Evolutionary conservation across 2,888 invertebrate genomes (phyloP).

Genomic region (Tetragonula carbonaria): DNA sequence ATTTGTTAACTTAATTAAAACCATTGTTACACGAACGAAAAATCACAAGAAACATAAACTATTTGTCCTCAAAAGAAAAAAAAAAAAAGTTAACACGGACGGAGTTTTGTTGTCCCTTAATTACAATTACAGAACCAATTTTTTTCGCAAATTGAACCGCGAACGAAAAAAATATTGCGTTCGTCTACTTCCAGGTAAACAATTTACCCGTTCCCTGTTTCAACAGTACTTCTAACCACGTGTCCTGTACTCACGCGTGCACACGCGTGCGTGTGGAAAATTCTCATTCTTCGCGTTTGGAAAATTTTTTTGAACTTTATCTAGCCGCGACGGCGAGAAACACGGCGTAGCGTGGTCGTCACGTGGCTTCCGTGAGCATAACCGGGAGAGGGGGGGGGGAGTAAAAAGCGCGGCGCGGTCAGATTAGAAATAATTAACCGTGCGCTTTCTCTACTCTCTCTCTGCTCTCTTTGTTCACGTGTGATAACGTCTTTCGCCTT

Average conservation of each 20-base stretch:
- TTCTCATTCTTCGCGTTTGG: background rate
- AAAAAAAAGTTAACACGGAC: too few species aligned
- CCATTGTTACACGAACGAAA: too few species aligned
- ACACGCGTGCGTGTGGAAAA: background rate
- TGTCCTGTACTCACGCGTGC: background rate
- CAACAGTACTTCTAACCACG: background rate
- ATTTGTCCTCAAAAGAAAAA: too few species aligned
- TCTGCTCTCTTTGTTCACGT: slow-evolving; percentile 60
- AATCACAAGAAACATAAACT: too few species aligned
- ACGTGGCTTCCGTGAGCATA: slow-evolving; percentile 47
- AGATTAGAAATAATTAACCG: slow-evolving; percentile 68
- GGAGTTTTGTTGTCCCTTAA: too few species aligned
- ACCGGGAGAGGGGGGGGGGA: background rate
- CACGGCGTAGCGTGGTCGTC: slow-evolving; percentile 53
- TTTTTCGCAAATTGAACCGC: too few species aligned
- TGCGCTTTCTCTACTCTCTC: background rate
- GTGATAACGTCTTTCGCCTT: slow-evolving; percentile 61
- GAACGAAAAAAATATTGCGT: too few species aligned
- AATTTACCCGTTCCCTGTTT: background rate
- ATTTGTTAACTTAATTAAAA: too few species aligned
- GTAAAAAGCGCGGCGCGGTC: slow-evolving; percentile 39
- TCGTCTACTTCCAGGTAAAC: background rate
- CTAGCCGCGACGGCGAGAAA: slow-evolving; percentile 50
- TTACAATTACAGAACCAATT: too few species aligned
- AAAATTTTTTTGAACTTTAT: background rate